phyloP scores from a whole-genome alignment of 2,113 vertebrate species.

The Tachysurus fulvidraco region DNA sequence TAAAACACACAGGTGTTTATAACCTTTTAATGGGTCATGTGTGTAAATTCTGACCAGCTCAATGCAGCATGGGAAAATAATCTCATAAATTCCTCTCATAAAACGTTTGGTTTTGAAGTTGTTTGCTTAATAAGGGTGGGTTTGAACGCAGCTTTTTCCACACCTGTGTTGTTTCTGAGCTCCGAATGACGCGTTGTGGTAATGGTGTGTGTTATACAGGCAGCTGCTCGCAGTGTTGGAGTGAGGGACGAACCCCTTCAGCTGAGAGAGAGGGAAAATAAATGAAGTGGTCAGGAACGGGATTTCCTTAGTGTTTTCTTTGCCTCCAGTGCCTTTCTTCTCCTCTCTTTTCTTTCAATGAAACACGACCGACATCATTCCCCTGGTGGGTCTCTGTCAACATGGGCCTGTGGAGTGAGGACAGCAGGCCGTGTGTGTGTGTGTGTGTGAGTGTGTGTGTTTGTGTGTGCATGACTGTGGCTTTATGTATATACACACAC shows the following conservation, averaged over 20 bases:
- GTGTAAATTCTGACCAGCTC: neutral
- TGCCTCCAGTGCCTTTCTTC: conserved; percentile 16
- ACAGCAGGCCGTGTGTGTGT: conserved; percentile 37
- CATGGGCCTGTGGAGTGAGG: conserved; percentile 41
- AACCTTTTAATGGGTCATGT: neutral
- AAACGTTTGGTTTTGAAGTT: neutral
- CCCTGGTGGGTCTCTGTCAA: conserved; percentile 47
- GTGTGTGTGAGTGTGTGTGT: neutral
- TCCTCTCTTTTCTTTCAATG: conserved; percentile 42
- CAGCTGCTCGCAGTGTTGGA: neutral
- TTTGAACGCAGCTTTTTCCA: neutral
- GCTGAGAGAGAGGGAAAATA: neutral
- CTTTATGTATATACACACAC: neutral
- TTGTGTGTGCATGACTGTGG: neutral
- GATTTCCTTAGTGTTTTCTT: conserved; percentile 25
- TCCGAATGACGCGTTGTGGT: neutral
- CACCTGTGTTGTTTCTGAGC: neutral
- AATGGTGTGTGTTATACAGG: neutral
- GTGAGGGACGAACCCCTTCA: neutral
- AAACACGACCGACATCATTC: conserved; percentile 41
- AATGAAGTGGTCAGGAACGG: conserved; percentile 37
- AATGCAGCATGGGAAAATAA: neutral
- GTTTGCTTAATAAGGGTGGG: neutral
- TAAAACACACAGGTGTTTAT: neutral
- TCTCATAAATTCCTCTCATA: neutral